These are phyloP conservation scores for Lasioglossum calceatum DNA, from an alignment of 2,888 invertebrate genomes.

Conservation along the genomic window DNA sequence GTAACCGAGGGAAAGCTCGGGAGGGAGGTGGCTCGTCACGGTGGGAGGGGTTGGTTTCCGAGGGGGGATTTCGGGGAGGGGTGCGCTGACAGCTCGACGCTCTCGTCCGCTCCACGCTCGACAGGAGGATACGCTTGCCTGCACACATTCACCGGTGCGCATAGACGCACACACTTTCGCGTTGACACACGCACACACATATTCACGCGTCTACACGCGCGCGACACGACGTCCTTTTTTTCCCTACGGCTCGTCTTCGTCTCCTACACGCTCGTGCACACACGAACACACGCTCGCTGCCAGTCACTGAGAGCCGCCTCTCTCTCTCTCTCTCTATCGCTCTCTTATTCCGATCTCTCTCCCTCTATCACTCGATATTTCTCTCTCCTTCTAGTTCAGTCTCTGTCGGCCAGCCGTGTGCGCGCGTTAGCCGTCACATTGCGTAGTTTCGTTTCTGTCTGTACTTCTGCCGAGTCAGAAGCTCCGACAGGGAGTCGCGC, in stretches of 20 bases:
- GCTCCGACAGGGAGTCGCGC: slow-evolving; percentile 76
- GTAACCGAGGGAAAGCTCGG: slow-evolving; percentile 62
- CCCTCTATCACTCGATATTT: slow-evolving; percentile 47
- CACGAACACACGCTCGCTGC: slow-evolving; percentile 39
- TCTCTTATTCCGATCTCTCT: slow-evolving; percentile 46
- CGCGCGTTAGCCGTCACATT: slow-evolving; percentile 81
- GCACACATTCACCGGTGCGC: slow-evolving; percentile 80
- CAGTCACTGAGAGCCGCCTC: slow-evolving; percentile 56
- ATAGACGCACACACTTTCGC: slow-evolving; percentile 41
- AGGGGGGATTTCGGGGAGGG: slow-evolving; percentile 81
- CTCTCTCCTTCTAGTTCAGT: slow-evolving; percentile 67
- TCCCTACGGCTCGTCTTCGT: slow-evolving; percentile 52
- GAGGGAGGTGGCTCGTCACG: slow-evolving; percentile 65
- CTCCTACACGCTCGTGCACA: slow-evolving; percentile 59
- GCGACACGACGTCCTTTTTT: slow-evolving; percentile 62
- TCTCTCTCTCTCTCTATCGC: slow-evolving; percentile 70
- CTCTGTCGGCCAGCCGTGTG: slow-evolving; percentile 36
- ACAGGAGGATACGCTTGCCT: slow-evolving; percentile 84
- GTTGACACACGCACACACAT: background rate
- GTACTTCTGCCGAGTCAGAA: slow-evolving; percentile 80
- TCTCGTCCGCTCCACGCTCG: slow-evolving; percentile 80
- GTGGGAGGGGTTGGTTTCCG: slow-evolving; percentile 76
- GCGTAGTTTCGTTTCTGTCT: slow-evolving; percentile 83
- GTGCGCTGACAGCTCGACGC: slow-evolving; percentile 84
- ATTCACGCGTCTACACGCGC: background rate